Base-by-base conservation (phyloP, 2,113 vertebrate species). In the Zootoca vivipara region DNA sequence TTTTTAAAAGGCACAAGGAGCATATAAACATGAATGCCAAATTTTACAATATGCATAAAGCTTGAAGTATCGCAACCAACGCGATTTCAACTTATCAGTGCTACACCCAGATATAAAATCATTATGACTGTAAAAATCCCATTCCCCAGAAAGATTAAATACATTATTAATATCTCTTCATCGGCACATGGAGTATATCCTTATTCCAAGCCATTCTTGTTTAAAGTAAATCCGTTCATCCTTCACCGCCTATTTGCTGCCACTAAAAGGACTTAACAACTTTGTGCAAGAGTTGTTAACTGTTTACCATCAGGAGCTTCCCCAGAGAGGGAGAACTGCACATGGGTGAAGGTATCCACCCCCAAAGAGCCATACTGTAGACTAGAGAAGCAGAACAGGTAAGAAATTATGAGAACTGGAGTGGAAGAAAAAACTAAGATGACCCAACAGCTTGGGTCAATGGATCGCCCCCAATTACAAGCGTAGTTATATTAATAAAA, bases 101-200 rank as follows among this genome's bases (percentile, higher is more conserved):
- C 75, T 42, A 18, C 52, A 42, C 65, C 30, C 46, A 38, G 64
- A 75, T 3, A 10, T 26, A 40, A 8, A 0, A 74, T 3, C 20
- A 2, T 3, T 58, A 28, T 26, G 62, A 4, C 8, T 42, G 80
- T 87, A 87, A 80, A 87, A 72, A 87, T 30, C 77, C 77, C 30
- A 58, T 87, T 56, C 72, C 77, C 67, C 33, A 72, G 77, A 58
- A 80, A 80, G 77, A 87, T 80, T 58, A 87, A 80, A 87, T 87
- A 28, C 85, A 87, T 80, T 87, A 87, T 80, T 80, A 80, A 87
- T 72, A 87, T 69, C 5, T 56, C n/a, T 72, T 56, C 18, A 9
- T 7, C 7, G 26, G 40, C 30, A 16, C 74, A 33, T 30, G 22
- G 62, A 7, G 4, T 65, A 77, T 46, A 12, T 70, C 42, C 33